phyloP scores from a whole-genome alignment of 2,888 invertebrate genomes.

The Spilosoma lubricipeda region DNA sequence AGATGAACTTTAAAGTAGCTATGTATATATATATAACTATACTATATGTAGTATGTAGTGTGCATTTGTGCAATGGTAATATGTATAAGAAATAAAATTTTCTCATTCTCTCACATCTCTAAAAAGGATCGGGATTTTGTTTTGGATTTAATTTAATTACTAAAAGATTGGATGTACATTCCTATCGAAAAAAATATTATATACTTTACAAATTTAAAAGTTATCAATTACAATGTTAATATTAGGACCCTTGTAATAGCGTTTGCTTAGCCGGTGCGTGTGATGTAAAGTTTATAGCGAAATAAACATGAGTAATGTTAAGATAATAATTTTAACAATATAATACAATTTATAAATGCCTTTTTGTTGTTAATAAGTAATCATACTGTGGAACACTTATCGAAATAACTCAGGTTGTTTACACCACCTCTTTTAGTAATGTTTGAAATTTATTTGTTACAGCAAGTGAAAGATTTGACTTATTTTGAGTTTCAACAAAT shows the following conservation, averaged over 20 bases:
- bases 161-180: no score
- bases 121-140: no score
- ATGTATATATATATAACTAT: no score
- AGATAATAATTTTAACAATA: not conserved
- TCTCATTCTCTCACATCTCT: no score
- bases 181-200: no score
- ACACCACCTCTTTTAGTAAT: not conserved
- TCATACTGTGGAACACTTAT: not conserved
- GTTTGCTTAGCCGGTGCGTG: not conserved
- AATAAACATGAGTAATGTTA: not conserved
- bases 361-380: not conserved
- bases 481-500: not conserved
- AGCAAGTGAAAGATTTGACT: not conserved
- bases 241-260: not conserved
- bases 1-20: no score
- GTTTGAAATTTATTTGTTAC: not conserved
- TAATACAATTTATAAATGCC: not conserved
- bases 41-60: no score
- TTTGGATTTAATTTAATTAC: no score
- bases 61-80: not conserved
- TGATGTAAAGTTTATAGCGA: not conserved
- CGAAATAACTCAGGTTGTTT: not conserved
- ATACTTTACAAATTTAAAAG: not conserved
- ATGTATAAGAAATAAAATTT: not conserved
- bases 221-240: not conserved